Evolutionary conservation across 2,113 vertebrate species (phyloP).

Genomic region (Nasalis larvatus): DNA sequence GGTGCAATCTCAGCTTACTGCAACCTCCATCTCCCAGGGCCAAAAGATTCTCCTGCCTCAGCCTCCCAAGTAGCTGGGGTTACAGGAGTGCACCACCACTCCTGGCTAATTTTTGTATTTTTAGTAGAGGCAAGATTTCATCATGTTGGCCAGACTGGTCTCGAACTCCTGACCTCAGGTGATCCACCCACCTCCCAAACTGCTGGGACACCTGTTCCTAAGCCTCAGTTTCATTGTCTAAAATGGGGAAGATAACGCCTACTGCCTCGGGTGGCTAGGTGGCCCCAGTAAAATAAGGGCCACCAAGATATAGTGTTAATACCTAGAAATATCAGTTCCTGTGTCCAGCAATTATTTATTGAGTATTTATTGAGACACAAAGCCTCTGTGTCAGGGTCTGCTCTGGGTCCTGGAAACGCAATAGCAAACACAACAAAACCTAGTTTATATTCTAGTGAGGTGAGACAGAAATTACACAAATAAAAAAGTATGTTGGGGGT

Average conservation of each 20-base stretch:
- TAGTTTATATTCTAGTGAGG: not conserved
- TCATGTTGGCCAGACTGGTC: no score
- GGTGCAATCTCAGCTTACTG: no score
- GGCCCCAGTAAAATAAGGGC: not conserved
- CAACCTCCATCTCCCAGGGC: no score
- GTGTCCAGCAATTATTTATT: not conserved
- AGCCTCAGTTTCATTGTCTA: not conserved
- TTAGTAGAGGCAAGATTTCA: no score
- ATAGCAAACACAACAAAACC: not conserved
- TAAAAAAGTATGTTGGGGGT: not conserved
- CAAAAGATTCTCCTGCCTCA: no score
- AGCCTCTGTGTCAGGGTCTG: not conserved
- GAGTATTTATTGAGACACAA: not conserved
- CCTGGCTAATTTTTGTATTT: no score
- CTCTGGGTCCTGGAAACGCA: not conserved
- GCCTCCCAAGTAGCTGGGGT: no score
- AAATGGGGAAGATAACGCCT: not conserved
- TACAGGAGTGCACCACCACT: no score
- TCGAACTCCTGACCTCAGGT: no score
- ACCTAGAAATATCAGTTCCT: not conserved
- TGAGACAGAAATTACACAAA: slow-evolving; percentile 32
- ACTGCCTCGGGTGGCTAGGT: not conserved
- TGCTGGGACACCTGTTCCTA: no score
- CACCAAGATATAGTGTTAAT: not conserved
- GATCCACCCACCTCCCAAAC: no score